Percentiles rank a stretch among this genome's conserved stretches.
phyloP scores from a whole-genome alignment of 1,140 invertebrate genomes.

The Papilio xuthus region DNA sequence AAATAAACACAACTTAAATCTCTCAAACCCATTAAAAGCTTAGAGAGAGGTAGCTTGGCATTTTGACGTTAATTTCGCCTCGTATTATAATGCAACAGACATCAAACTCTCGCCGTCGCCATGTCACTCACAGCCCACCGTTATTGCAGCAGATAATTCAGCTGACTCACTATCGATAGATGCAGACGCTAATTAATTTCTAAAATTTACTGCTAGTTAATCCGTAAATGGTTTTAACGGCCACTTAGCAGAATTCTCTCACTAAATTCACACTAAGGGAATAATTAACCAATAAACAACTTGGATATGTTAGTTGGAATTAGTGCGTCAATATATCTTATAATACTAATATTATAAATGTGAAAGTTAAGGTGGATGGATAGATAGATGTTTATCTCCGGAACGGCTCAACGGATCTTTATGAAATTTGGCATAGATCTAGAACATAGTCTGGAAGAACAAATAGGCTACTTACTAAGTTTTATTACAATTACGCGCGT shows the following conservation, averaged over 20 bases:
- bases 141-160: conserved; percentile 17
- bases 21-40: not conserved
- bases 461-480: too few species aligned
- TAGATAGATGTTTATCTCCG: too few species aligned
- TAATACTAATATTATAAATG: too few species aligned
- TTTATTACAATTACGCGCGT: too few species aligned
- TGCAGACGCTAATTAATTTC: conserved; percentile 15
- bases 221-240: not conserved
- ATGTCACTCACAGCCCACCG: conserved; percentile 1
- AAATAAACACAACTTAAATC: not conserved
- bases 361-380: too few species aligned
- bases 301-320: not conserved
- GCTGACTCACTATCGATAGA: conserved; percentile 13
- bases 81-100: conserved; percentile 20
- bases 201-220: not conserved
- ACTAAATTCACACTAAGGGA: not conserved
- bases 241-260: not conserved
- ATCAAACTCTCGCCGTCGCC: not conserved
- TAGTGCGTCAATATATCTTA: not conserved
- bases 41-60: not conserved
- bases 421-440: too few species aligned
- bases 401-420: too few species aligned
- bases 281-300: not conserved
- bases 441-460: too few species aligned
- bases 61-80: conserved; percentile 4